Percentiles rank a stretch among this genome's conserved stretches.
phyloP scores from a whole-genome alignment of 1,140 invertebrate species.

The Drosophila nebulosa region DNA sequence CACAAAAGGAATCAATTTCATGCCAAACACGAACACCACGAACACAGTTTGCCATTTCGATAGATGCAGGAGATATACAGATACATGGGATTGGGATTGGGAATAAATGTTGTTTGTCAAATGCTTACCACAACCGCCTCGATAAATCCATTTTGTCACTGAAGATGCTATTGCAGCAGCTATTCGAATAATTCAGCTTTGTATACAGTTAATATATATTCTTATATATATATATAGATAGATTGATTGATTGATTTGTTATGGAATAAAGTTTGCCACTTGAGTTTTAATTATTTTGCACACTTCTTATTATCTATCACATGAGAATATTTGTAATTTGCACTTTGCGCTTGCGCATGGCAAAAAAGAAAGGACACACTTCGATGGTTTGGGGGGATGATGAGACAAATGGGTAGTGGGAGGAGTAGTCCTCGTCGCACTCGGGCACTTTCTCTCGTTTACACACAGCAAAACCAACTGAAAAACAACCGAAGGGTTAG shows the following conservation, averaged over 20 bases:
- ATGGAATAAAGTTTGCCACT: slow-evolving; percentile 27
- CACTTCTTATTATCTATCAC: slow-evolving; percentile 36
- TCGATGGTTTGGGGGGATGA: neutral
- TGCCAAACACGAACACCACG: slow-evolving; percentile 35
- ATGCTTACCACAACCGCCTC: slow-evolving; percentile 80
- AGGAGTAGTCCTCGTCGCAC: slow-evolving; percentile 13
- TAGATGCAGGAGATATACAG: slow-evolving; percentile 36
- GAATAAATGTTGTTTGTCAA: slow-evolving; percentile 55
- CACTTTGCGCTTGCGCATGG: slow-evolving; percentile 71
- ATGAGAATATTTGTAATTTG: slow-evolving; percentile 16
- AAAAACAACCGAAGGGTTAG: slow-evolving; percentile 61
- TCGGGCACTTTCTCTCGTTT: slow-evolving; percentile 30
- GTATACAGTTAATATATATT: neutral
- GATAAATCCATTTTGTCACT: slow-evolving; percentile 80
- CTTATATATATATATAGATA: neutral
- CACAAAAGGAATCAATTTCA: slow-evolving; percentile 79
- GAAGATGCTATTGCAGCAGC: neutral
- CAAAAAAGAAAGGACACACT: slow-evolving; percentile 44
- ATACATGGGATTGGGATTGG: no score
- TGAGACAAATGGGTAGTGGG: no score
- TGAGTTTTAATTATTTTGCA: slow-evolving; percentile 71
- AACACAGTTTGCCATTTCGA: slow-evolving; percentile 20
- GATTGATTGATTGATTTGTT: slow-evolving; percentile 7
- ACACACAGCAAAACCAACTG: slow-evolving; percentile 52
- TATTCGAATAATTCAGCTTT: slow-evolving; percentile 50